These are phyloP conservation scores for Neodiprion lecontei DNA, from an alignment of 1,140 invertebrate genomes.

Conservation along the genomic window DNA sequence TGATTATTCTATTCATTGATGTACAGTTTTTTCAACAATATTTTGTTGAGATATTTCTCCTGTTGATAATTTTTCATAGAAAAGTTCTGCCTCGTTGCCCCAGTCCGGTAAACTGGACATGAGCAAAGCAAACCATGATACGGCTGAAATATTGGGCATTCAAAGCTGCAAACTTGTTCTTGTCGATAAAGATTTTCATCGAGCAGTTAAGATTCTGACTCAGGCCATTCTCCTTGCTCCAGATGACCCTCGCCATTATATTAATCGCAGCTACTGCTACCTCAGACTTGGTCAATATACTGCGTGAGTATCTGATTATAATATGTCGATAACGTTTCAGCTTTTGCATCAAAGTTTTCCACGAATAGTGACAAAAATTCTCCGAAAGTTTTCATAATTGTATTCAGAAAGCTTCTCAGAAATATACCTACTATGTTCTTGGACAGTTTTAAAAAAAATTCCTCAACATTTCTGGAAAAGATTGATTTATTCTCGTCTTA, in stretches of 20 bases:
- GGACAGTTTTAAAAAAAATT: no score
- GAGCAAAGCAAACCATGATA: neutral
- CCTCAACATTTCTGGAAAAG: no score
- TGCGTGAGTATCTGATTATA: slow-evolving; percentile 11
- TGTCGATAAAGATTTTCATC: slow-evolving; percentile 13
- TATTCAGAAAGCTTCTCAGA: no score
- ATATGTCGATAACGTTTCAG: no score
- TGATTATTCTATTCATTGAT: neutral
- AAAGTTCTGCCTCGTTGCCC: neutral
- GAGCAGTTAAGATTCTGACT: slow-evolving; percentile 19
- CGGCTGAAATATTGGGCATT: neutral
- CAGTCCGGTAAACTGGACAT: neutral
- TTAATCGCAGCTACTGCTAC: slow-evolving; percentile 28
- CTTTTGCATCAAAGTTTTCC: no score
- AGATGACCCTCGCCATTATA: slow-evolving; percentile 26
- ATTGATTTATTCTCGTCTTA: no score
- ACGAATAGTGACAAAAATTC: no score
- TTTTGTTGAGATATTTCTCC: neutral
- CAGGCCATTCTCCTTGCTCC: slow-evolving; percentile 28
- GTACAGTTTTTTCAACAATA: neutral
- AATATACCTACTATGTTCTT: no score
- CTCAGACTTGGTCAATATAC: slow-evolving; percentile 17
- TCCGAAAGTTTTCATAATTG: no score
- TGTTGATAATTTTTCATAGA: neutral
- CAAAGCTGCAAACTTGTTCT: neutral